phyloP scores from a whole-genome alignment of 1,140 invertebrate species.

The Neodiprion virginianus region DNA sequence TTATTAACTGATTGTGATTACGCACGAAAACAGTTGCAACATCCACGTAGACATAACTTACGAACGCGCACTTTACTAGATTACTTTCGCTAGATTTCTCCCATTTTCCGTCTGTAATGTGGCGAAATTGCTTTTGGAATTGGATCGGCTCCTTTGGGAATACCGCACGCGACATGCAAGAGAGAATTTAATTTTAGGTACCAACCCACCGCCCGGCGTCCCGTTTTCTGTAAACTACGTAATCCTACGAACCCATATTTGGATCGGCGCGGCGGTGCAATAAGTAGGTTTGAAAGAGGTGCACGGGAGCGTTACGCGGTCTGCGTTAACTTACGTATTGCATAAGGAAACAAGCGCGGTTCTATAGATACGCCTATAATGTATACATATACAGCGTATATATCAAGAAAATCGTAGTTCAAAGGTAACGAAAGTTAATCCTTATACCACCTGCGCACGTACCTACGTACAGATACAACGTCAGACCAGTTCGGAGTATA shows the following conservation, averaged over 20 bases:
- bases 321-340: neutral
- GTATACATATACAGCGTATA: neutral
- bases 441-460: constrained; percentile 6
- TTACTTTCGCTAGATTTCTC: constrained; percentile 58
- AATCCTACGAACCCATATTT: constrained; percentile 12
- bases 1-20: neutral
- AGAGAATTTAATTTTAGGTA: neutral
- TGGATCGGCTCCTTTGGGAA: constrained; percentile 37
- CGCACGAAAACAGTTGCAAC: neutral
- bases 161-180: constrained; percentile 3
- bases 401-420: constrained; percentile 3
- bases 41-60: neutral
- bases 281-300: neutral
- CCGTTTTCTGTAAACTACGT: constrained; percentile 27
- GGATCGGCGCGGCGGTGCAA: neutral
- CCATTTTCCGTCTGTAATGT: constrained; percentile 49
- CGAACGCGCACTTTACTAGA: neutral
- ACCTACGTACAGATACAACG: neutral
- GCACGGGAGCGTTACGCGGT: neutral
- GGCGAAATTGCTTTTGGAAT: constrained; percentile 49
- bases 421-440: constrained; percentile 4
- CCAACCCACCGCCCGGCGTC: neutral
- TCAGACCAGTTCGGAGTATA: neutral
- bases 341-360: neutral
- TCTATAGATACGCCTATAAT: neutral